A percentile compares a stretch with the other conserved stretches of the same genome.
Conservation (phyloP, 2,113 vertebrate species). For the Charadrius vociferus region DNA sequence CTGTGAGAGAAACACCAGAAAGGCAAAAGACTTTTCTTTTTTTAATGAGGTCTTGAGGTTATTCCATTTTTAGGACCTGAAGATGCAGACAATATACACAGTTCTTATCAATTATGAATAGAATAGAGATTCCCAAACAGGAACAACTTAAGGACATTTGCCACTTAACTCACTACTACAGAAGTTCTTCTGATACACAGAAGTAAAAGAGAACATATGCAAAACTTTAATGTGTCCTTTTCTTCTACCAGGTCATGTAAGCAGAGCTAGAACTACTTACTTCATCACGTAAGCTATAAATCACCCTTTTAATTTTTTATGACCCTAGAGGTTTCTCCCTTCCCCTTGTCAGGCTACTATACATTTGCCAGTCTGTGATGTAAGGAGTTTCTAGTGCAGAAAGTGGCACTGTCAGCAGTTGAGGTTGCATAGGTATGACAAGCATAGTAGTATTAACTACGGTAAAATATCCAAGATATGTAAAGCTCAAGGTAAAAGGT, state of each 20-base stretch:
- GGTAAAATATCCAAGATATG: background rate
- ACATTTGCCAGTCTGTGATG: background rate
- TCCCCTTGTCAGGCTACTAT: background rate
- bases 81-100: background rate
- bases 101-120: background rate
- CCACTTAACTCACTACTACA: fast-evolving
- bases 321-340: background rate
- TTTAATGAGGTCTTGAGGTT: background rate
- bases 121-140: background rate
- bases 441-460: background rate
- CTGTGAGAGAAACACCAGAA: background rate
- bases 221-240: background rate
- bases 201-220: background rate
- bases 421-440: background rate
- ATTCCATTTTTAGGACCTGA: background rate
- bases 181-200: background rate
- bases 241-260: background rate
- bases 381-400: background rate
- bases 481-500: background rate
- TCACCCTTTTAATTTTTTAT: background rate
- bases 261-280: background rate
- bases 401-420: background rate
- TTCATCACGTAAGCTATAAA: background rate
- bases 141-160: background rate
- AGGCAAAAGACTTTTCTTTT: background rate